Conservation (phyloP, 2,797 vertebrate species). For the Pipistrellus pipistrellus region DNA sequence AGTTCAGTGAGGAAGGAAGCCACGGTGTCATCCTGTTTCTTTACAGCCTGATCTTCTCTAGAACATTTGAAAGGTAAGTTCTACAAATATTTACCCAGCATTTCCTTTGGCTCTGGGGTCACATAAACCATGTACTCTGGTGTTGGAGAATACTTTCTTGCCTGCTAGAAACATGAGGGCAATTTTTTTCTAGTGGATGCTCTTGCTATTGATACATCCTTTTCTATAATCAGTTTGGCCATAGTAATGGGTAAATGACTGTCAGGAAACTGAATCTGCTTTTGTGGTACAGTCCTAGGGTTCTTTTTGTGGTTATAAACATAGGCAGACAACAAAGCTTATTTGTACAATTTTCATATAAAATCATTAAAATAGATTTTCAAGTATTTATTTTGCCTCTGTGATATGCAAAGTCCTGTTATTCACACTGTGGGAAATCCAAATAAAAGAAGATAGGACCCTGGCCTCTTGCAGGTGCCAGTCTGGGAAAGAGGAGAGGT, state of each 20-base stretch:
- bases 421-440: neutral
- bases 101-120: neutral
- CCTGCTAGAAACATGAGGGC: neutral
- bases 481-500: neutral
- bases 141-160: neutral
- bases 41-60: constrained; percentile 94
- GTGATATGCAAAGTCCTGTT: neutral
- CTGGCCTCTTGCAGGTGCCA: neutral
- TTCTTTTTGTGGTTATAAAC: neutral
- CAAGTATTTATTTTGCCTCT: neutral
- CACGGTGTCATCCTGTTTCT: constrained; percentile 94
- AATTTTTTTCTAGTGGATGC: neutral
- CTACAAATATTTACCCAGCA: neutral
- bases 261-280: neutral
- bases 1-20: constrained; percentile 92
- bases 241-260: too few species aligned
- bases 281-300: neutral
- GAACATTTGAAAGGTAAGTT: constrained; percentile 91
- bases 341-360: neutral
- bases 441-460: neutral
- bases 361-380: neutral
- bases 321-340: neutral
- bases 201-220: rapidly evolving
- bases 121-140: neutral
- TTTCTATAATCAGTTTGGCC: neutral